Conservation (phyloP, 1,140 invertebrate genomes). For the Hyles vespertilio region DNA sequence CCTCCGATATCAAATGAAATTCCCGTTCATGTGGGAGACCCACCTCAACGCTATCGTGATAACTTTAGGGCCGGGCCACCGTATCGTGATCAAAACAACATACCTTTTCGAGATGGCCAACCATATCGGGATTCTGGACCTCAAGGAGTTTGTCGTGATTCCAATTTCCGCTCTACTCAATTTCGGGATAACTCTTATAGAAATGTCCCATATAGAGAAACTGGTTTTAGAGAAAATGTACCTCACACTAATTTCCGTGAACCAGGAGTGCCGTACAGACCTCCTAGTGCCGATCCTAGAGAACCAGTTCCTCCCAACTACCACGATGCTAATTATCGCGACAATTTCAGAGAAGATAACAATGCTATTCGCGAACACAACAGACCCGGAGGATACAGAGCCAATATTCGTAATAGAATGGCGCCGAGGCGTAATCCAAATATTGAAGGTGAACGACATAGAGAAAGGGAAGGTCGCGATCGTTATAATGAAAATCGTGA, state of each 20-base stretch:
- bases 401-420: constrained; percentile 45
- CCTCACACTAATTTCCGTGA: constrained; percentile 54
- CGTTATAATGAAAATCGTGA: constrained; percentile 51
- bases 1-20: constrained; percentile 49
- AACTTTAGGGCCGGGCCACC: constrained; percentile 48
- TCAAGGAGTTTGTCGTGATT: constrained; percentile 42
- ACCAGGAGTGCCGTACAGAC: constrained; percentile 39
- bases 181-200: constrained; percentile 61
- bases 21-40: constrained; percentile 54
- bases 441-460: constrained; percentile 53
- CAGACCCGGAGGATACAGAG: constrained; percentile 42
- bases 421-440: constrained; percentile 53
- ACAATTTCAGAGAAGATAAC: constrained; percentile 56
- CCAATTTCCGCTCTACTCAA: constrained; percentile 48
- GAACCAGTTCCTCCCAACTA: constrained; percentile 38
- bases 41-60: constrained; percentile 48
- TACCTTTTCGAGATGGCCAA: constrained; percentile 55
- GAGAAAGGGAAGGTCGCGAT: constrained; percentile 52
- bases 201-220: constrained; percentile 57
- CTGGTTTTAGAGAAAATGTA: constrained; percentile 52
- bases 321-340: constrained; percentile 58
- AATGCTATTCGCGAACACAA: constrained; percentile 37
- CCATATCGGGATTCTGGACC: constrained; percentile 48
- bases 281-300: constrained; percentile 54
- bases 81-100: constrained; percentile 48